Conservation (phyloP, 2,113 vertebrate species). For the Dasyurus viverrinus region DNA sequence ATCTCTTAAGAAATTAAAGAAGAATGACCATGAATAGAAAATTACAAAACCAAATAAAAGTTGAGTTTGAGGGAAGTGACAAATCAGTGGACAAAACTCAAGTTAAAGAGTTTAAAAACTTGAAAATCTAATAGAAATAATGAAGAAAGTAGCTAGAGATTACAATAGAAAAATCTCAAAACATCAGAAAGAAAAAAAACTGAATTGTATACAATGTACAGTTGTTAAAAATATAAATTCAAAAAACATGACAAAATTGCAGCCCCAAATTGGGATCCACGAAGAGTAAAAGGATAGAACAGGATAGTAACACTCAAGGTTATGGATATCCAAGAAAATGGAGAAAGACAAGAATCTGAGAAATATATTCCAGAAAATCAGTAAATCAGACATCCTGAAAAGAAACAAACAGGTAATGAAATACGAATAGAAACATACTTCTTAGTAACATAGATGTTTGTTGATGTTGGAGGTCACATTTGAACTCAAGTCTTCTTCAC, state of each 20-base stretch:
- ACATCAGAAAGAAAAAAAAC: neutral
- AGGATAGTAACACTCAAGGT: neutral
- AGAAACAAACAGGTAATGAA: neutral
- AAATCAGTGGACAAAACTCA: neutral
- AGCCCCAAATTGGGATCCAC: neutral
- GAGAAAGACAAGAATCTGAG: neutral
- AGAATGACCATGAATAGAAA: neutral
- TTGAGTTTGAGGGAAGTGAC: neutral
- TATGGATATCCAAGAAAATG: neutral
- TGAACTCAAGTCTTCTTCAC: too few relatives aligned
- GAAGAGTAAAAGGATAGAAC: neutral
- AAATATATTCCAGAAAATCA: neutral
- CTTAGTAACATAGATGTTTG: neutral
- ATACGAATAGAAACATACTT: neutral
- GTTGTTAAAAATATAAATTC: neutral
- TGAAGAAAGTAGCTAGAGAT: neutral
- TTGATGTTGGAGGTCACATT: too few relatives aligned
- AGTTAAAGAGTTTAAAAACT: neutral
- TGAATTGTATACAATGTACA: neutral
- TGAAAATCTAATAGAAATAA: neutral
- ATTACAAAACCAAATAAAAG: neutral
- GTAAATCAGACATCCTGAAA: neutral
- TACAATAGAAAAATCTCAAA: neutral
- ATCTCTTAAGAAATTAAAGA: too few relatives aligned
- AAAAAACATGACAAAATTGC: neutral